Evolutionary conservation across 2,888 invertebrate genomes (phyloP).

Genomic region (Dorcus hopei): DNA sequence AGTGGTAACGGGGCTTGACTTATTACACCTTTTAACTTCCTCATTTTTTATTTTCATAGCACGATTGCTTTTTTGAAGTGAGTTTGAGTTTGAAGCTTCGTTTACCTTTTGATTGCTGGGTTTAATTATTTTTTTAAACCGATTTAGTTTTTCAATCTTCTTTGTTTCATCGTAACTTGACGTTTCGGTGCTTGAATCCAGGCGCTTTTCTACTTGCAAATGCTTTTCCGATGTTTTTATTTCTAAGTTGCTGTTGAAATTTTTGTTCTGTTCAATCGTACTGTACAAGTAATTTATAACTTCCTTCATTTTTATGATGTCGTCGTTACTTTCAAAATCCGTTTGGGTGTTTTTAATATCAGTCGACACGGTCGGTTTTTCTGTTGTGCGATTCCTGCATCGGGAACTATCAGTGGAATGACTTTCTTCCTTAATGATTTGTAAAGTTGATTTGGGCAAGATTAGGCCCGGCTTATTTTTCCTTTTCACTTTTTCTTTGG

Average conservation of each 20-base stretch:
- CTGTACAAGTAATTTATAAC: conserved; percentile 14
- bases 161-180: conserved; percentile 1
- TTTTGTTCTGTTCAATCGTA: conserved; percentile 7
- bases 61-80: neutral
- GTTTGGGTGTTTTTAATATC: conserved; percentile 14
- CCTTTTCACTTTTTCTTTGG: neutral
- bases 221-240: neutral
- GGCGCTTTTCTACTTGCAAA: neutral
- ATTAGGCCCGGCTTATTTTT: neutral
- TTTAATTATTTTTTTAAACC: neutral
- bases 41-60: neutral
- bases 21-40: neutral
- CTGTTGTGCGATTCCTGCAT: neutral
- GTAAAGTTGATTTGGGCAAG: conserved; percentile 10
- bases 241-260: neutral
- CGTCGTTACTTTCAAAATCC: conserved; percentile 9
- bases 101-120: neutral
- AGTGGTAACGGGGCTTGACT: neutral
- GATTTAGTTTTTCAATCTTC: neutral
- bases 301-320: conserved; percentile 16
- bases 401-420: conserved; percentile 14
- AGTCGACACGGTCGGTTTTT: neutral
- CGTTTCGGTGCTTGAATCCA: conserved; percentile 12
- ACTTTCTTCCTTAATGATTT: conserved; percentile 18
- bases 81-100: neutral